Conservation (phyloP, 2,113 vertebrate species). For the Gulo gulo region DNA sequence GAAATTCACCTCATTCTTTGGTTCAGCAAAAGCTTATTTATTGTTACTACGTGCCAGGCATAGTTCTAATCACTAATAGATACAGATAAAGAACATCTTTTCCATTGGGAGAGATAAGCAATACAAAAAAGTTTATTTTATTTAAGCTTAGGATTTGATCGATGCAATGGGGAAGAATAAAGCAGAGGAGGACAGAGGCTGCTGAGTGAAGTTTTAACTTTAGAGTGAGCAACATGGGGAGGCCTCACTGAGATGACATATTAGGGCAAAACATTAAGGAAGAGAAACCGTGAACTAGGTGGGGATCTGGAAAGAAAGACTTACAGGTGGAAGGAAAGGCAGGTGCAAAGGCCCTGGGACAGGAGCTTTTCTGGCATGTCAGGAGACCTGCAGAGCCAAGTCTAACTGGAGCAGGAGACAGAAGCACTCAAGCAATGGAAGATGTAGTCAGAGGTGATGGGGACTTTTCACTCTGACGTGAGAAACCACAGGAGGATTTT, state of each 20-base stretch:
- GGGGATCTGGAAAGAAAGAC: neutral
- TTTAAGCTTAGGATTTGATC: neutral
- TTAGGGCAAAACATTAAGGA: neutral
- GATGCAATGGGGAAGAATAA: neutral
- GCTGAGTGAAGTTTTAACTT: neutral
- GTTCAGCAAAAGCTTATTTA: neutral
- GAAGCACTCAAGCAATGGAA: too few relatives aligned
- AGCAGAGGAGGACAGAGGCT: neutral
- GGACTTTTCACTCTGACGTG: neutral
- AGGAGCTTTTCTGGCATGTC: too few relatives aligned
- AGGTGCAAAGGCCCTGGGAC: too few relatives aligned
- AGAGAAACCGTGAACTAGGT: rapidly evolving
- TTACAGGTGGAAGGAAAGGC: neutral
- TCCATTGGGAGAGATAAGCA: neutral
- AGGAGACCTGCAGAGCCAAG: neutral
- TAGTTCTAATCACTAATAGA: neutral
- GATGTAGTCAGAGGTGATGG: too few relatives aligned
- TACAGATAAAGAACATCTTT: neutral
- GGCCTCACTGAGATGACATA: rapidly evolving
- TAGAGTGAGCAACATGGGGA: neutral
- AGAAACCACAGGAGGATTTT: neutral
- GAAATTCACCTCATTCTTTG: neutral
- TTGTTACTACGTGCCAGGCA: neutral
- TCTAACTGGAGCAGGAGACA: too few relatives aligned
- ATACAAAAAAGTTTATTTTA: neutral